phyloP scores from a whole-genome alignment of 37 sponge, comb jelly and placozoan genomes.

The Halisarca cf. caerulea region DNA sequence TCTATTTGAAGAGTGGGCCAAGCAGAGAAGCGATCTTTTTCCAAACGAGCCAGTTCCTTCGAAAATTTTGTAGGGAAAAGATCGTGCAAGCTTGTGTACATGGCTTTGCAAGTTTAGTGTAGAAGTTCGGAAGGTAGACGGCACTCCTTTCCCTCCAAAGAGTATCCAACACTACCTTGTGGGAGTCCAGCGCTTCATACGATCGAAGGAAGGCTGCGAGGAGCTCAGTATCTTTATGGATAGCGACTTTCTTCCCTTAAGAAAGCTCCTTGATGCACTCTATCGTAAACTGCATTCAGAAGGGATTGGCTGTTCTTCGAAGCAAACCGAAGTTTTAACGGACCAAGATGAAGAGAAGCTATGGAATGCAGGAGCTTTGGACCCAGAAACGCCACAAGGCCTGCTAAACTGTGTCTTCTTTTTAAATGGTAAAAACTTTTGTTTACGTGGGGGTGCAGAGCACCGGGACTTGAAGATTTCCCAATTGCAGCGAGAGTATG shows the following conservation, averaged over 20 bases:
- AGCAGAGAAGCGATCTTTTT: no score
- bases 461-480: constrained; percentile 33
- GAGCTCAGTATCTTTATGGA: not conserved
- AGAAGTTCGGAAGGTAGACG: no score
- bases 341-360: constrained; percentile 45
- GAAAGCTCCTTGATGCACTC: not conserved
- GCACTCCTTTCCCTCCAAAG: no score
- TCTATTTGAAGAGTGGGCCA: no score
- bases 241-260: not conserved
- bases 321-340: constrained; percentile 15
- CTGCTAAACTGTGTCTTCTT: constrained; percentile 40
- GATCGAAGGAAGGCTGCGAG: no score
- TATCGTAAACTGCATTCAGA: constrained; percentile 12
- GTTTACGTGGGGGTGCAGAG: constrained; percentile 37
- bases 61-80: no score
- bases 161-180: no score
- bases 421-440: constrained; percentile 52
- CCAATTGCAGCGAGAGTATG: constrained; percentile 13
- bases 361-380: constrained; percentile 35
- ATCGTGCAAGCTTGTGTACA: no score
- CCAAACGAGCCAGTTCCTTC: no score
- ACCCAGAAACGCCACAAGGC: constrained; percentile 20
- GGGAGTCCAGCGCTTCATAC: no score
- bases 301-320: not conserved
- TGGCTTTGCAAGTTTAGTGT: no score